Conservation (phyloP, 2,113 vertebrate species). For the Psettodes erumei region DNA sequence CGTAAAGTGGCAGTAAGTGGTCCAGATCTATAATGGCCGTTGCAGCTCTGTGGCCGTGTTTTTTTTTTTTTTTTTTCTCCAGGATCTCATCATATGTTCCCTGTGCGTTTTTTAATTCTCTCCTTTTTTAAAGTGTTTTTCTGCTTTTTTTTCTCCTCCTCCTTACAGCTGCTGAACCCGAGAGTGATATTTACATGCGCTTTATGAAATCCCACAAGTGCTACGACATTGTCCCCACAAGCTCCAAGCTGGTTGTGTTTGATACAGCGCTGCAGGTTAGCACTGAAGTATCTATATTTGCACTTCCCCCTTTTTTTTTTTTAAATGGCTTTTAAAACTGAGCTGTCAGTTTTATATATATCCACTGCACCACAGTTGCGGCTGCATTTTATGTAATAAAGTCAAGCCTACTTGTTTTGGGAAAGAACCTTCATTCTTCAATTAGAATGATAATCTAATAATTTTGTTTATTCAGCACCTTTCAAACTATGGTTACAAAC, state of each 20-base stretch:
- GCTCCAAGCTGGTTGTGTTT: conserved; percentile 98
- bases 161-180: conserved; percentile 89
- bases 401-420: not conserved
- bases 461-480: not conserved
- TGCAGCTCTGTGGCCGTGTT: conserved; percentile 41
- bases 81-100: conserved; percentile 53
- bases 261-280: conserved; percentile 97
- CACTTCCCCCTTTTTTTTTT: not conserved
- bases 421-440: not conserved
- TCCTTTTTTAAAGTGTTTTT: conserved; percentile 45
- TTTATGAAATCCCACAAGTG: conserved; percentile 99
- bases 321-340: not conserved
- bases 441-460: not conserved
- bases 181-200: conserved; percentile 95
- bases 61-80: conserved; percentile 52
- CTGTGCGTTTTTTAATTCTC: conserved; percentile 59
- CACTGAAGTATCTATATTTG: conserved; percentile 14
- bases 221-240: conserved; percentile 98
- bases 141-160: conserved; percentile 30
- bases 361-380: not conserved
- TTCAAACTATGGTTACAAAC: not conserved
- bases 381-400: not conserved
- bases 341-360: not conserved
- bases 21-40: conserved; percentile 65
- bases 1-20: conserved; percentile 68